phyloP scores from a whole-genome alignment of 2,113 vertebrate genomes.

The Malaclemys terrapin region DNA sequence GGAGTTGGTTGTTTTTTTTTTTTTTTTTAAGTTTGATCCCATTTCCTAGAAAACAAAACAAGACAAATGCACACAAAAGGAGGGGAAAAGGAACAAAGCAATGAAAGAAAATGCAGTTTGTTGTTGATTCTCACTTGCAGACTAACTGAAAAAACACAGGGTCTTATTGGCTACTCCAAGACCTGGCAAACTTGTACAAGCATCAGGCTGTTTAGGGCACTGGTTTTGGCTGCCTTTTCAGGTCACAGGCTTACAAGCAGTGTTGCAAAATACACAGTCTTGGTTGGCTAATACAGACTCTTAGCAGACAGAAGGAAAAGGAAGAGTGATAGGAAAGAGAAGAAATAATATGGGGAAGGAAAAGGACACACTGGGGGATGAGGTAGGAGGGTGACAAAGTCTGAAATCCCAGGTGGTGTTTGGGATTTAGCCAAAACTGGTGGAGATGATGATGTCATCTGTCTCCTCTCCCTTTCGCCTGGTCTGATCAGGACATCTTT shows the following conservation, averaged over 20 bases:
- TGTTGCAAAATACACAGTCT: neutral
- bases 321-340: neutral
- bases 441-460: no score
- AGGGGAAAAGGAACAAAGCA: neutral
- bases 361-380: neutral
- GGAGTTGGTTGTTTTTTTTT: neutral
- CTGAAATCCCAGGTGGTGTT: no score
- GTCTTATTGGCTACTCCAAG: neutral
- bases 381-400: neutral
- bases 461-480: no score
- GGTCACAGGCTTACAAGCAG: neutral
- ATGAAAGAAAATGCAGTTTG: neutral
- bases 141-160: no score
- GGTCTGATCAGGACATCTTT: no score
- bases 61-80: neutral
- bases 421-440: no score
- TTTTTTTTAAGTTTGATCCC: neutral
- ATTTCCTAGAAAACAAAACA: neutral
- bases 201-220: neutral
- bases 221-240: neutral
- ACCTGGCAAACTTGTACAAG: neutral
- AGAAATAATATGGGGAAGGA: neutral
- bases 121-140: neutral
- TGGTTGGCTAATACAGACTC: neutral
- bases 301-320: neutral